Conservation (phyloP, 2,888 invertebrate species). For the Latrodectus hesperus region DNA sequence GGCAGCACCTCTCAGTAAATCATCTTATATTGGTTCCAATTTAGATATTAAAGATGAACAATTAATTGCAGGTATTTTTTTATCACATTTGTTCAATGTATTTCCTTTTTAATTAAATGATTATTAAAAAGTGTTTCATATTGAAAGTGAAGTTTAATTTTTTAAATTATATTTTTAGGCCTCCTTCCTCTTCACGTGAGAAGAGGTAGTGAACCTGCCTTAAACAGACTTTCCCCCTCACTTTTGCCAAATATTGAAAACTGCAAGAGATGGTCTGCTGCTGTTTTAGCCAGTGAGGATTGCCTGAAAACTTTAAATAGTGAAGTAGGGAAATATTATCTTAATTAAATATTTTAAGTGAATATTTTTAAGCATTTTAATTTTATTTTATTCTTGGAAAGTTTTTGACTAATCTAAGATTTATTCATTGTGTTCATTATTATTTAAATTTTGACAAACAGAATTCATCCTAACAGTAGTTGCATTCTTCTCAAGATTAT, state of each 20-base stretch:
- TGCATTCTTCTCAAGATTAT: too few relatives aligned
- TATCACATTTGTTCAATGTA: neutral
- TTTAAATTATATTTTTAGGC: conserved; percentile 71
- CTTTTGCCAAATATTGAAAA: conserved; percentile 48
- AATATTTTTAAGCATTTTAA: too few relatives aligned
- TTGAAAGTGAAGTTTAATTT: neutral
- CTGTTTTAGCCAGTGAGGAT: conserved; percentile 60
- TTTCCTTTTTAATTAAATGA: neutral
- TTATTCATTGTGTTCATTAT: too few relatives aligned
- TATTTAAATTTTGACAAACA: too few relatives aligned
- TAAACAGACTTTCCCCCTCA: conserved; percentile 56
- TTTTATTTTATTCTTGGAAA: too few relatives aligned
- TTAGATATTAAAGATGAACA: conserved; percentile 63
- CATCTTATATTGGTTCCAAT: conserved; percentile 52
- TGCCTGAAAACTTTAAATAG: conserved; percentile 50
- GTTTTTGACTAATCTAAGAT: too few relatives aligned
- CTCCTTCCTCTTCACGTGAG: conserved; percentile 84
- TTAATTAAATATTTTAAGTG: too few relatives aligned
- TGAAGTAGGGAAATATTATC: conserved; percentile 31
- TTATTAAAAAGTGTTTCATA: neutral
- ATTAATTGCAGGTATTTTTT: conserved; percentile 39
- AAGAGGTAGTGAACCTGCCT: conserved; percentile 75
- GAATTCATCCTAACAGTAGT: too few relatives aligned
- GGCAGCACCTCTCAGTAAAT: conserved; percentile 37
- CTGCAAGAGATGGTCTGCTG: conserved; percentile 71